Conservation (phyloP, 2,113 vertebrate species). For the Nansenia antarctica region DNA sequence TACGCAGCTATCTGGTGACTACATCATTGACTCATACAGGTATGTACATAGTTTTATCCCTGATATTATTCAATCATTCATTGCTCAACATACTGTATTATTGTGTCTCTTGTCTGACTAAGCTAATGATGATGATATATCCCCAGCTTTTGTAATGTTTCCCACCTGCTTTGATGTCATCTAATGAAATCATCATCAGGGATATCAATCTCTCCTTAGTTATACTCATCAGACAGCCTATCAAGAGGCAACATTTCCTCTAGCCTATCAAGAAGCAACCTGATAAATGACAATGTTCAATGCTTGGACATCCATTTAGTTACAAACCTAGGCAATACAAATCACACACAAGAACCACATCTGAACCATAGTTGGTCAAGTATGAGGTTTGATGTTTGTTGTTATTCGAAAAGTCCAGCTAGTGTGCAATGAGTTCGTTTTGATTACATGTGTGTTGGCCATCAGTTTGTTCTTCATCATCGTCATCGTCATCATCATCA, state of each 20-base stretch:
- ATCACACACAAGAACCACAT: too few species aligned
- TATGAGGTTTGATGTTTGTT: too few species aligned
- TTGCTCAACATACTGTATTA: too few species aligned
- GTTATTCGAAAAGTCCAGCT: too few species aligned
- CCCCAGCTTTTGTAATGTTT: slow-evolving; percentile 38
- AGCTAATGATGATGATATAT: neutral
- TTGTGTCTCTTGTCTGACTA: slow-evolving; percentile 1
- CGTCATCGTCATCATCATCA: neutral
- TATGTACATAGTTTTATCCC: too few species aligned
- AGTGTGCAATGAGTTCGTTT: too few species aligned
- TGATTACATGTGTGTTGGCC: too few species aligned
- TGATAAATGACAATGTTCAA: slow-evolving; percentile 7
- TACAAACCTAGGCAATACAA: slow-evolving; percentile 20
- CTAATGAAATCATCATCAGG: slow-evolving; percentile 61
- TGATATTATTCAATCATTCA: too few species aligned
- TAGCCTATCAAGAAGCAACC: neutral
- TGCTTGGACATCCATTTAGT: slow-evolving; percentile 10
- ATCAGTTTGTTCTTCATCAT: too few species aligned
- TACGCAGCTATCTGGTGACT: too few species aligned
- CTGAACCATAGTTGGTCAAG: too few species aligned
- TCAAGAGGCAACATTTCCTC: slow-evolving; percentile 43
- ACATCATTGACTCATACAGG: too few species aligned
- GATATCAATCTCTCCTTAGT: slow-evolving; percentile 52
- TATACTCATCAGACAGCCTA: slow-evolving; percentile 42
- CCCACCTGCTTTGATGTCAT: slow-evolving; percentile 61